These are phyloP conservation scores for Carcinoscorpius rotundicauda DNA, from an alignment of 1,140 invertebrate species.

Conservation along the genomic window DNA sequence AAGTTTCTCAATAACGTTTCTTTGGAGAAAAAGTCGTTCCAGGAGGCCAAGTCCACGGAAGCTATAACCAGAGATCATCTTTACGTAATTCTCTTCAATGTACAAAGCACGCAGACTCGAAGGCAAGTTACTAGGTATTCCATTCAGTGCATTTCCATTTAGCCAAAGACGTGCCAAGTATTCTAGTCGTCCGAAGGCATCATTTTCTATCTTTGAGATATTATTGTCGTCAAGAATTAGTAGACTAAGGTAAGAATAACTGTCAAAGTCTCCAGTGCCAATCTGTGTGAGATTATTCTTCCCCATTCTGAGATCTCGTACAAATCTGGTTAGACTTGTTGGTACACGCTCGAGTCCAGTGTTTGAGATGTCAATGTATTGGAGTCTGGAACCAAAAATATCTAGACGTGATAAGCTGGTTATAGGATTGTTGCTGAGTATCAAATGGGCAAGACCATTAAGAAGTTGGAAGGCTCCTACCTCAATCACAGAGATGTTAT, in stretches of 20 bases:
- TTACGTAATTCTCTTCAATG: conserved; percentile 52
- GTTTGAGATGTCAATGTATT: conserved; percentile 60
- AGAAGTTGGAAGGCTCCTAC: conserved; percentile 58
- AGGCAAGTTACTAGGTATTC: conserved; percentile 51
- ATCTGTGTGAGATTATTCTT: conserved; percentile 59
- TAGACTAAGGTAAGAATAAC: conserved; percentile 67
- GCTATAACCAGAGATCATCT: conserved; percentile 47
- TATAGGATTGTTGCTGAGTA: conserved; percentile 40
- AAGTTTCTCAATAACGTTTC: conserved; percentile 50
- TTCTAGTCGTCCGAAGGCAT: conserved; percentile 68
- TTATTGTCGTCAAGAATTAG: conserved; percentile 67
- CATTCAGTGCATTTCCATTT: conserved; percentile 53
- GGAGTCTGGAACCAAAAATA: conserved; percentile 51
- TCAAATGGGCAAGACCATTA: conserved; percentile 56
- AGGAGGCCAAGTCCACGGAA: conserved; percentile 54
- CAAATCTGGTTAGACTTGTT: conserved; percentile 64
- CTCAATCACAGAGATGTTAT: conserved; percentile 52
- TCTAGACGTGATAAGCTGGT: conserved; percentile 26
- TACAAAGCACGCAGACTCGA: conserved; percentile 45
- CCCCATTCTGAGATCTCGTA: conserved; percentile 58
- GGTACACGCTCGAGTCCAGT: conserved; percentile 65
- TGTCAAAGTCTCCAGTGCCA: conserved; percentile 67
- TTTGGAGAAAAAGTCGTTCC: conserved; percentile 51
- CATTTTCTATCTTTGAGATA: conserved; percentile 63
- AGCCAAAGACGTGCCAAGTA: conserved; percentile 62